Conservation (phyloP, 1,140 invertebrate genomes). For the Elymnias hypermnestra region DNA sequence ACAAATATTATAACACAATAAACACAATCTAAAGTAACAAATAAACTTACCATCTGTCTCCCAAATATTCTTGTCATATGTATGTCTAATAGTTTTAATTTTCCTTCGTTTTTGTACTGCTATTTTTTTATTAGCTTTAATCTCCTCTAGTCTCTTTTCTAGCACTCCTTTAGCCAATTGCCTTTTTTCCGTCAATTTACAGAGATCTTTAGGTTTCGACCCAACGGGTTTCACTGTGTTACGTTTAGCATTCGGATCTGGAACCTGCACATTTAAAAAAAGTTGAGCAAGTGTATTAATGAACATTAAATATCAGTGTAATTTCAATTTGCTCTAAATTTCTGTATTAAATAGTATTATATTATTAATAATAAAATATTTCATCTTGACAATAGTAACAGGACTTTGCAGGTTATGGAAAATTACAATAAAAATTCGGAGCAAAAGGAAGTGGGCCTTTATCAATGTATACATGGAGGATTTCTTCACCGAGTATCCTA, state of each 20-base stretch:
- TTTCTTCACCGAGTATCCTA: too few relatives aligned
- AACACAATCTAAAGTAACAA: too few relatives aligned
- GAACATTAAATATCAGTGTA: neutral
- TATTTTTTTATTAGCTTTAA: conserved; percentile 54
- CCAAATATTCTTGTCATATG: conserved; percentile 65
- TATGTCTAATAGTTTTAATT: conserved; percentile 41
- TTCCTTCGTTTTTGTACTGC: conserved; percentile 52
- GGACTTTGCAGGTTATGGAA: too few relatives aligned
- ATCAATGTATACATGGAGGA: too few relatives aligned
- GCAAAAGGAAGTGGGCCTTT: too few relatives aligned
- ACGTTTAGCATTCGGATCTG: conserved; percentile 76
- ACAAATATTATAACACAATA: too few relatives aligned
- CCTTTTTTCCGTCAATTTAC: conserved; percentile 50
- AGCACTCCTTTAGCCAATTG: conserved; percentile 46
- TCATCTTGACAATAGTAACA: too few relatives aligned
- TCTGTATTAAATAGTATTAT: too few relatives aligned
- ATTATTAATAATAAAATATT: too few relatives aligned
- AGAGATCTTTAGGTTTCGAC: conserved; percentile 51
- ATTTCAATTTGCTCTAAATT: too few relatives aligned
- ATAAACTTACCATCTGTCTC: conserved; percentile 41
- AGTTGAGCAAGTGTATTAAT: neutral
- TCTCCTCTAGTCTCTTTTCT: conserved; percentile 50
- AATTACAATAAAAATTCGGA: too few relatives aligned
- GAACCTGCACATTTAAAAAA: conserved; percentile 48
- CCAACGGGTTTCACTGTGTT: conserved; percentile 72